Evolutionary conservation across 2,113 vertebrate species (phyloP).

Genomic region (Seriola aureovittata): DNA sequence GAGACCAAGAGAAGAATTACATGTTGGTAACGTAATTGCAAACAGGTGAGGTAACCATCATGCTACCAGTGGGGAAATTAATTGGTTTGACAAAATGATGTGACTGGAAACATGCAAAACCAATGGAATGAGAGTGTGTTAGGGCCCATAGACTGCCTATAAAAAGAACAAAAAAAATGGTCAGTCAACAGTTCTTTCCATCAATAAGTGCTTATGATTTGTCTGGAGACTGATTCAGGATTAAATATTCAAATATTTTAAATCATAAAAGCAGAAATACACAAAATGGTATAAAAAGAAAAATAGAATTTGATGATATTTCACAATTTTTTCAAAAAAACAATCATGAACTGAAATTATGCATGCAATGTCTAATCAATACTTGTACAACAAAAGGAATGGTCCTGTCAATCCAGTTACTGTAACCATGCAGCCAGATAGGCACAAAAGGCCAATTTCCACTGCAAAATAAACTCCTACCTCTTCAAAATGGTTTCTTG

Average conservation of each 20-base stretch:
- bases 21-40: slow-evolving; percentile 28
- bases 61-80: slow-evolving; percentile 44
- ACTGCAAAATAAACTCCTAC: slow-evolving; percentile 78
- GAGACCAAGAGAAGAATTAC: slow-evolving; percentile 16
- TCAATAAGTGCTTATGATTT: not conserved
- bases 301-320: slow-evolving; percentile 6
- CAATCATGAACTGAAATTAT: slow-evolving; percentile 22
- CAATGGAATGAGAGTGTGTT: slow-evolving; percentile 39
- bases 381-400: slow-evolving; percentile 27
- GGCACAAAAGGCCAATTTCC: slow-evolving; percentile 22
- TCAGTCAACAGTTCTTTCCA: slow-evolving; percentile 48
- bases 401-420: slow-evolving; percentile 14
- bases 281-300: not conserved
- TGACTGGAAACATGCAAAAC: slow-evolving; percentile 61
- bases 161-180: slow-evolving; percentile 55
- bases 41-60: slow-evolving; percentile 48
- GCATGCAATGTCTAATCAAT: slow-evolving; percentile 54
- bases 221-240: not conserved
- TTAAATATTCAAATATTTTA: not conserved
- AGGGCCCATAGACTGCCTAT: slow-evolving; percentile 44
- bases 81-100: slow-evolving; percentile 38
- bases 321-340: not conserved
- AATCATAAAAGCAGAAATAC: not conserved
- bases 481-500: slow-evolving; percentile 75
- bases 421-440: slow-evolving; percentile 32